Base-by-base conservation (phyloP, 1,140 invertebrate species). In the Orchesella cincta region DNA sequence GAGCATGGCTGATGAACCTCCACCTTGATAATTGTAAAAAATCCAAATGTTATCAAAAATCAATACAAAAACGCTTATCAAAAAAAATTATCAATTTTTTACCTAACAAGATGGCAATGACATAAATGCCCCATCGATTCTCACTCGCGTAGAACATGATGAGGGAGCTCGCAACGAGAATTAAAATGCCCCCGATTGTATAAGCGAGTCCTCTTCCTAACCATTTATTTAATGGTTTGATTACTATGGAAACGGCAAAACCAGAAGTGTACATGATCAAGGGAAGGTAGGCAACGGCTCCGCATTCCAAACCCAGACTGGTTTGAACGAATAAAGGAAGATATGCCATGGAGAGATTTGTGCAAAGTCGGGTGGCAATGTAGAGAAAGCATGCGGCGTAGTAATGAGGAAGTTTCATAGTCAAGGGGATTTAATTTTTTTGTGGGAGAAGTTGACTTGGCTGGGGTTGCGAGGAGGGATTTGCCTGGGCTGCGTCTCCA, bases 331-430 rank as follows among this genome's bases (percentile, higher is more conserved):
- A 98, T 73, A 98, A 87, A 0, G 96, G 95, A 67, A 97, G 89
- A 82, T 97, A 94, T 29, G 95, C 91, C 88, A 98, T 95, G 28
- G 92, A 92, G 39, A 97, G 86, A 87, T 98, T 98, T 8, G 95
- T 91, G 84, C 93, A 94, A 46, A 98, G 85, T 83, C 96, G 88
- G 16, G 95, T 94, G 31, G 90, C 89, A 93, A 97, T 97, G 84
- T 98, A 98, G 46, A n/a, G n/a, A n/a, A n/a, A n/a, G n/a, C n/a
- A n/a, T n/a, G n/a, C n/a, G n/a, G n/a, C n/a, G n/a, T n/a, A n/a
- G n/a, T n/a, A n/a, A n/a, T n/a, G n/a, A n/a, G n/a, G n/a, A n/a
- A n/a, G n/a, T n/a, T n/a, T n/a, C n/a, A n/a, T n/a, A n/a, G n/a
- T n/a, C n/a, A n/a, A n/a, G n/a, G n/a, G n/a, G n/a, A n/a, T n/a